Evolutionary conservation across 2,888 invertebrate species (phyloP).

Genomic region (Drosophila suboccidentalis): DNA sequence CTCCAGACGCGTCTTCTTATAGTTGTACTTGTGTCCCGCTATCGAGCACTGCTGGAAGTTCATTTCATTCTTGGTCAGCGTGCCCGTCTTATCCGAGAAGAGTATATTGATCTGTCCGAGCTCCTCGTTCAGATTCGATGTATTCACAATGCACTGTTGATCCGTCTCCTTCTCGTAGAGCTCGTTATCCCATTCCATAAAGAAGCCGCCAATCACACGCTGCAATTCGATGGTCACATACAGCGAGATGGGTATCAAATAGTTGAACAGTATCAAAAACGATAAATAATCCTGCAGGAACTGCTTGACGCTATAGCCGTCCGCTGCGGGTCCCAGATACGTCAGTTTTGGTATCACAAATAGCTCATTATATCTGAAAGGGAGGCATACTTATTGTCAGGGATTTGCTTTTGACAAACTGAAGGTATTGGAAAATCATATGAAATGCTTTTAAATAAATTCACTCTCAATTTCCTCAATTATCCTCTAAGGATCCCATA

Average conservation of each 20-base stretch:
- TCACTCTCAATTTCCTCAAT: too few relatives aligned
- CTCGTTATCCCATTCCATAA: conserved; percentile 92
- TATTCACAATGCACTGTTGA: conserved; percentile 90
- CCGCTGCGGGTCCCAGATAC: conserved; percentile 84
- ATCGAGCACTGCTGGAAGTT: conserved; percentile 92
- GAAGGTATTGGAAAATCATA: too few relatives aligned
- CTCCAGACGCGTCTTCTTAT: conserved; percentile 84
- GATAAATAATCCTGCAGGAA: conserved; percentile 89
- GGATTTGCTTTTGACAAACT: background rate
- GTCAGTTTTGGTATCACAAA: conserved; percentile 78
- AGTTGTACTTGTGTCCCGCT: conserved; percentile 87
- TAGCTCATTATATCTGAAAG: conserved; percentile 82
- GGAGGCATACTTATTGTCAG: background rate
- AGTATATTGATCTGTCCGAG: conserved; percentile 93
- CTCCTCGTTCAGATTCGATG: conserved; percentile 95
- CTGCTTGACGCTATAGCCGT: conserved; percentile 78
- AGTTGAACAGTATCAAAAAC: conserved; percentile 92
- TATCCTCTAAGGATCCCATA: too few relatives aligned
- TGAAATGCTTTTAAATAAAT: too few relatives aligned
- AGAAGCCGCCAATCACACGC: conserved; percentile 89
- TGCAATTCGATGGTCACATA: conserved; percentile 93
- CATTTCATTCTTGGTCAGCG: conserved; percentile 94
- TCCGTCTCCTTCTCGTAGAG: conserved; percentile 89
- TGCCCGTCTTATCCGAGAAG: conserved; percentile 95
- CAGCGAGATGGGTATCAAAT: conserved; percentile 94